Percentiles rank a stretch among this genome's conserved stretches.
Evolutionary conservation across 2,888 invertebrate species (phyloP).

Genomic region (Macrophya alboannulata): DNA sequence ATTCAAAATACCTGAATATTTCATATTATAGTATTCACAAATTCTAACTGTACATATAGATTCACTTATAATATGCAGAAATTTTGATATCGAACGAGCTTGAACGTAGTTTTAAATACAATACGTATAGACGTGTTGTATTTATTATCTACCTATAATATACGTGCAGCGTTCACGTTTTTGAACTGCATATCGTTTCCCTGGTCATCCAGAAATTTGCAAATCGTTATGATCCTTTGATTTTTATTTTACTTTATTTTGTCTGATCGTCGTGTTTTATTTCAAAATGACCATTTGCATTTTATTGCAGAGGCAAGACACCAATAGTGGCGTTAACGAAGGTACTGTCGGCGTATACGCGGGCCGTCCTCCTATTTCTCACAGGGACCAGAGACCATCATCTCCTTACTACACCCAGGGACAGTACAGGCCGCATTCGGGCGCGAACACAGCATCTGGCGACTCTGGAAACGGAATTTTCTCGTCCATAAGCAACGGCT

Average conservation of each 20-base stretch:
- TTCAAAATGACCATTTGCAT: neutral
- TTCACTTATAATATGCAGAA: neutral
- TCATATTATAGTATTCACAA: neutral
- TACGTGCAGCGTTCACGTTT: neutral
- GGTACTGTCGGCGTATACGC: constrained; percentile 64
- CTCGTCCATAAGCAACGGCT: constrained; percentile 89
- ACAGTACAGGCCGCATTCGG: constrained; percentile 74
- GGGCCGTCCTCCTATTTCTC: constrained; percentile 71
- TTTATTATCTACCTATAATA: too few species aligned
- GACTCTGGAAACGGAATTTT: constrained; percentile 83
- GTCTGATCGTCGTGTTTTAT: neutral
- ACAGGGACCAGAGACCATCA: constrained; percentile 73
- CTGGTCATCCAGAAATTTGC: neutral
- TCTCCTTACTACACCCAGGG: constrained; percentile 48
- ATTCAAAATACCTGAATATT: neutral
- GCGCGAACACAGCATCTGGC: constrained; percentile 70
- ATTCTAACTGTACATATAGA: neutral
- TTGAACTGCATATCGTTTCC: neutral
- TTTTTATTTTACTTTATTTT: neutral
- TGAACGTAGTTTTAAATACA: neutral
- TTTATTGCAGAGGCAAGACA: constrained; percentile 64
- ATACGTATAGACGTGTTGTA: too few species aligned
- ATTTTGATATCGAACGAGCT: constrained; percentile 11
- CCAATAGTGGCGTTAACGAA: constrained; percentile 67
- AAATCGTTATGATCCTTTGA: neutral